phyloP scores from a whole-genome alignment of 2,797 vertebrate species.

The Erethizon dorsatum region DNA sequence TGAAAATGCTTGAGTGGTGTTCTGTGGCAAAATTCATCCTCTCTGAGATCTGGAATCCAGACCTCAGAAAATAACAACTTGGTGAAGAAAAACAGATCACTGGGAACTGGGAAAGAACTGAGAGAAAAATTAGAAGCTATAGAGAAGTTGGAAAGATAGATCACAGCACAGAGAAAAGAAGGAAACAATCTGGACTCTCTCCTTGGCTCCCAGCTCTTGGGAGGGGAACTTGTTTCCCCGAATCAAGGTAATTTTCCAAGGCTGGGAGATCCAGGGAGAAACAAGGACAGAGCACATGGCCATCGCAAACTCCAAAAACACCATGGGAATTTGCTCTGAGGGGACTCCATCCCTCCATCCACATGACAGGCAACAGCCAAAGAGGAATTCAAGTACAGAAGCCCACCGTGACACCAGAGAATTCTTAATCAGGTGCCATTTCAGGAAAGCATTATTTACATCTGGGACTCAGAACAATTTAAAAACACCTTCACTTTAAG shows the following conservation, averaged over 20 bases:
- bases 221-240: background rate
- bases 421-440: background rate
- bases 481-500: background rate
- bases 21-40: background rate
- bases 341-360: background rate
- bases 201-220: background rate
- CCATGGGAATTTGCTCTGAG: background rate
- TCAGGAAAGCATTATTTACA: background rate
- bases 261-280: background rate
- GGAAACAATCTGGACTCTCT: background rate
- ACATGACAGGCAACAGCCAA: background rate
- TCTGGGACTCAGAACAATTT: background rate
- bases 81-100: background rate
- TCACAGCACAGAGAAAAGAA: background rate
- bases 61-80: background rate
- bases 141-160: background rate
- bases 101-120: background rate
- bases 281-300: background rate
- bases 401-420: no score
- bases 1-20: background rate
- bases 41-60: background rate
- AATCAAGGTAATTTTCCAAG: background rate
- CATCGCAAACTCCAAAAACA: background rate
- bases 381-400: background rate
- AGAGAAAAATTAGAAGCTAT: background rate